Conservation (phyloP, 2,113 vertebrate species). For the Thryonomys swinderianus region DNA sequence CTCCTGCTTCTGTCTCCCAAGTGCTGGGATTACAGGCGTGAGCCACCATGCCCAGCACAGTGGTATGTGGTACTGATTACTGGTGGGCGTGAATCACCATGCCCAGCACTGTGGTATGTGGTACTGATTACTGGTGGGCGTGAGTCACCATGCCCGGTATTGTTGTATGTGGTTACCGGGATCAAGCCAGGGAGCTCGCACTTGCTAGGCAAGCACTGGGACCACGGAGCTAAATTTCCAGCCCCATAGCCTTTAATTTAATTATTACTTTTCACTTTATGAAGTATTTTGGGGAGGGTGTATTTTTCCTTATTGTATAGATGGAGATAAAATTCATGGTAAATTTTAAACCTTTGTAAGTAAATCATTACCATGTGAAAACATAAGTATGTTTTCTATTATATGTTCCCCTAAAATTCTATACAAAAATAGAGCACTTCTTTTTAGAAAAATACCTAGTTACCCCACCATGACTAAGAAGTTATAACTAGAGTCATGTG, state of each 20-base stretch:
- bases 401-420: neutral
- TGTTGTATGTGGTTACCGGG: too few species aligned
- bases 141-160: too few species aligned
- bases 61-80: too few species aligned
- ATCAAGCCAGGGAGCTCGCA: too few species aligned
- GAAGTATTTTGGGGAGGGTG: neutral
- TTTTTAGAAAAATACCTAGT: slow-evolving; percentile 9
- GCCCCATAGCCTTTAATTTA: neutral
- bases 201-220: too few species aligned
- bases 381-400: neutral
- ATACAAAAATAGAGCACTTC: neutral
- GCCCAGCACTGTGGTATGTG: too few species aligned
- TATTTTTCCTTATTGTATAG: neutral
- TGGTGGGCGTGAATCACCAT: too few species aligned
- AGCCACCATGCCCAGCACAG: too few species aligned
- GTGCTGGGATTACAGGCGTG: too few species aligned
- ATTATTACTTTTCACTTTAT: neutral
- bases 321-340: neutral
- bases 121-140: too few species aligned
- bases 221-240: too few species aligned
- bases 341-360: neutral
- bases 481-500: neutral
- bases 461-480: neutral
- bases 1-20: too few species aligned
- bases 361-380: neutral